phyloP scores from a whole-genome alignment of 2,797 vertebrate species.

The Lepilemur ruficaudatus region DNA sequence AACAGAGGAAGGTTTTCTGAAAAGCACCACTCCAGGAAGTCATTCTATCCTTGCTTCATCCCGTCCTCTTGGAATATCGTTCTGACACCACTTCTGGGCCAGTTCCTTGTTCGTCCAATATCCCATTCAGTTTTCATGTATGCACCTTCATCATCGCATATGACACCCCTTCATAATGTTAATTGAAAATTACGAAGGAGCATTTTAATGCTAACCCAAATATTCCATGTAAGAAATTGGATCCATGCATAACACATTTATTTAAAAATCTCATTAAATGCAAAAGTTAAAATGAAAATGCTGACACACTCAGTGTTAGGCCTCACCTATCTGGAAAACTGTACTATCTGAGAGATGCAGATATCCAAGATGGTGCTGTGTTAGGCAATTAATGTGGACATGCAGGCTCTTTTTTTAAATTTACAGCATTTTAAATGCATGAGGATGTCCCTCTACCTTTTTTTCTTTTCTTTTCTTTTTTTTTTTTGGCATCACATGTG shows the following conservation, averaged over 20 bases:
- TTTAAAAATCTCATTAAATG: not conserved
- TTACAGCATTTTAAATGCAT: constrained; percentile 2
- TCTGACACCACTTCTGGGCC: not conserved
- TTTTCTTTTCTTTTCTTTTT: not conserved
- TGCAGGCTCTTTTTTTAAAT: not conserved
- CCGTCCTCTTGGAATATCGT: not conserved
- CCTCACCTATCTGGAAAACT: not conserved
- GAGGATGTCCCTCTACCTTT: not conserved
- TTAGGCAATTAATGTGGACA: constrained; percentile 9
- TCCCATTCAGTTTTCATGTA: not conserved
- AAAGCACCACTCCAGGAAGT: not conserved
- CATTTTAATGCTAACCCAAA: not conserved
- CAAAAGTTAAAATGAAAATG: constrained; percentile 19
- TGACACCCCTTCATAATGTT: not conserved
- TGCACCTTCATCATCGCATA: not conserved
- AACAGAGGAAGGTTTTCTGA: not conserved
- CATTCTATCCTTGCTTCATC: not conserved
- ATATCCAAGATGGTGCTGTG: not conserved
- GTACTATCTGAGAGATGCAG: not conserved
- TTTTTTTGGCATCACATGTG: not conserved
- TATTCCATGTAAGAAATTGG: not conserved
- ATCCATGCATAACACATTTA: not conserved
- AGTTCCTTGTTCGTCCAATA: not conserved
- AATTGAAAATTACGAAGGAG: not conserved
- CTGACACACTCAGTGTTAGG: not conserved